These are phyloP conservation scores for Cichlasoma orientale DNA, from an alignment of 2,797 vertebrate species.

Conservation along the genomic window DNA sequence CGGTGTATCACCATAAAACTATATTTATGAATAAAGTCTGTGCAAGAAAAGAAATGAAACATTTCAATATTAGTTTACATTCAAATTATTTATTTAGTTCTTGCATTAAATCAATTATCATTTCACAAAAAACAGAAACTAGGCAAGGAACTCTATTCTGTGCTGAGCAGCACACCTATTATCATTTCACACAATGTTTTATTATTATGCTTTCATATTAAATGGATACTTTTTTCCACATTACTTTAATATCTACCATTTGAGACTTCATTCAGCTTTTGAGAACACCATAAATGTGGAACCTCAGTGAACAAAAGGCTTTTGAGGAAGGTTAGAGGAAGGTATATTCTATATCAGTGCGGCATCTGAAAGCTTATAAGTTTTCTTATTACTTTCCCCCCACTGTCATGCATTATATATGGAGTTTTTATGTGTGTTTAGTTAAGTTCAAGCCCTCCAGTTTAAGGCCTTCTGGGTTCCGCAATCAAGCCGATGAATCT, in stretches of 20 bases:
- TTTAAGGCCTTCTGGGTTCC: conserved; percentile 7
- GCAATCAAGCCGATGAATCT: conserved; percentile 26
- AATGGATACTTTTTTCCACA: not conserved
- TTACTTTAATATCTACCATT: not conserved
- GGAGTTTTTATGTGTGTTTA: not conserved
- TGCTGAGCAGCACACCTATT: not conserved
- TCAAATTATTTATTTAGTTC: not conserved
- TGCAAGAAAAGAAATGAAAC: not conserved
- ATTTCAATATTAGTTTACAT: not conserved
- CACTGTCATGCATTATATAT: not conserved
- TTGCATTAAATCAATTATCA: not conserved
- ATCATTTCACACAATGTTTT: not conserved
- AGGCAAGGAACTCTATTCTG: not conserved
- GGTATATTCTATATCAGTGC: not conserved
- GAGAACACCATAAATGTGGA: not conserved
- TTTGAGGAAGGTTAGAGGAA: not conserved
- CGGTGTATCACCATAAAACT: not conserved
- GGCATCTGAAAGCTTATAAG: not conserved
- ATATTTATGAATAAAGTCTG: not conserved
- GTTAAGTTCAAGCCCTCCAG: not conserved
- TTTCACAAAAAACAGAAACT: not conserved
- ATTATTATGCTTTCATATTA: not conserved
- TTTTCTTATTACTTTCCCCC: not conserved
- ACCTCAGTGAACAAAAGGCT: not conserved
- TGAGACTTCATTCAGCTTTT: not conserved